Conservation (phyloP, 2,797 vertebrate species). For the Smutsia temminckii region DNA sequence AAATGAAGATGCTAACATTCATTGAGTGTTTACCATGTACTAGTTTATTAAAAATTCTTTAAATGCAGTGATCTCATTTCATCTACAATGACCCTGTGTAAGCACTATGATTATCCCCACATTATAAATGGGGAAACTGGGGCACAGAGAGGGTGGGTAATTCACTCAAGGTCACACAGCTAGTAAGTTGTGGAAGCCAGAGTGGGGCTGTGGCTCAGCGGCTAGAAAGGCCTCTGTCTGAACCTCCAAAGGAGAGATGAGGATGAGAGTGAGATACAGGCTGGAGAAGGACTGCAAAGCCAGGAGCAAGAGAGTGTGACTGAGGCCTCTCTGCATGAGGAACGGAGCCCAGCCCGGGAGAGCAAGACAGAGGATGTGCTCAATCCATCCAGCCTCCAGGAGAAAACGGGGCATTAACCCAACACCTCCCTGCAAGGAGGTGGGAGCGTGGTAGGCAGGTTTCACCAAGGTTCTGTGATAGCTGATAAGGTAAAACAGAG, state of each 20-base stretch:
- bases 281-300: fast-evolving
- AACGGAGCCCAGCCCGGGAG: neutral
- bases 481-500: neutral
- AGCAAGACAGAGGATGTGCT: neutral
- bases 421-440: neutral
- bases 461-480: neutral
- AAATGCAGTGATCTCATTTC: neutral
- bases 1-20: neutral
- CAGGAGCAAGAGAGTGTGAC: neutral
- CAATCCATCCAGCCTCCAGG: fast-evolving
- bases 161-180: neutral
- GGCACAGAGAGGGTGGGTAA: neutral
- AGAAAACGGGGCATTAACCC: neutral
- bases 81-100: neutral
- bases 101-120: neutral
- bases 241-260: neutral
- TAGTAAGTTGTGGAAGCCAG: neutral
- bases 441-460: neutral
- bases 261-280: neutral
- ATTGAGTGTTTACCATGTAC: neutral
- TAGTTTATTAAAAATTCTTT: slow-evolving; percentile 5
- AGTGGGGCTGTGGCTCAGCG: neutral
- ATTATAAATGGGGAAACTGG: neutral
- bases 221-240: neutral
- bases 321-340: neutral